Conservation (phyloP, 2,797 vertebrate species). For the Falco novaeseelandiae region DNA sequence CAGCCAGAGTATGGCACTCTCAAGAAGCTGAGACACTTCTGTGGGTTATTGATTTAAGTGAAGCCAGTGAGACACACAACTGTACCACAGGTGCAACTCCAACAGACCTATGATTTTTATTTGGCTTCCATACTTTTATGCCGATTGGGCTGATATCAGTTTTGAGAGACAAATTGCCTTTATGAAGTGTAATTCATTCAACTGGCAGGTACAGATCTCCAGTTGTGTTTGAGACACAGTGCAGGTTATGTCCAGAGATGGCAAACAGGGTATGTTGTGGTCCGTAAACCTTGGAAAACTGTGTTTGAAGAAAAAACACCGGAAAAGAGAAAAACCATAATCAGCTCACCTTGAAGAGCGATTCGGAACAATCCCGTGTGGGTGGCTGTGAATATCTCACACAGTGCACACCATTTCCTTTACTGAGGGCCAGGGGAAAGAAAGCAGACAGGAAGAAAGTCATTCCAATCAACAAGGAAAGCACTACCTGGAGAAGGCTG, state of each 20-base stretch:
- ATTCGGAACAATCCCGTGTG: not conserved
- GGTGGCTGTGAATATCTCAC: not conserved
- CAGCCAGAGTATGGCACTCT: not conserved
- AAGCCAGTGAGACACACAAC: not conserved
- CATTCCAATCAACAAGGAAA: not conserved
- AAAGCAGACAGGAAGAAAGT: not conserved
- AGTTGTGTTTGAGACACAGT: no score
- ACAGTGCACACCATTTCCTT: rapidly evolving
- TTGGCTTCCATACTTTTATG: not conserved
- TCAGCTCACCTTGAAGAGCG: rapidly evolving
- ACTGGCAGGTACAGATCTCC: not conserved
- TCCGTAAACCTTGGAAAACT: not conserved
- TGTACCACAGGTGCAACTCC: not conserved
- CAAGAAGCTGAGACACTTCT: not conserved
- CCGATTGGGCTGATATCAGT: not conserved
- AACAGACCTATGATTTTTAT: not conserved
- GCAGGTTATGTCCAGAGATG: not conserved
- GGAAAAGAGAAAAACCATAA: not conserved
- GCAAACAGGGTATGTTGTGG: not conserved
- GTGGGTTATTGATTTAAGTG: not conserved
- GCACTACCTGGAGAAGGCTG: not conserved
- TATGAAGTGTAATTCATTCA: not conserved
- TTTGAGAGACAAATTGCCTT: not conserved
- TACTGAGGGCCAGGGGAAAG: not conserved
- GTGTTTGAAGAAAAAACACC: not conserved